phyloP scores from a whole-genome alignment of 2,113 vertebrate genomes.

The Albula glossodonta region DNA sequence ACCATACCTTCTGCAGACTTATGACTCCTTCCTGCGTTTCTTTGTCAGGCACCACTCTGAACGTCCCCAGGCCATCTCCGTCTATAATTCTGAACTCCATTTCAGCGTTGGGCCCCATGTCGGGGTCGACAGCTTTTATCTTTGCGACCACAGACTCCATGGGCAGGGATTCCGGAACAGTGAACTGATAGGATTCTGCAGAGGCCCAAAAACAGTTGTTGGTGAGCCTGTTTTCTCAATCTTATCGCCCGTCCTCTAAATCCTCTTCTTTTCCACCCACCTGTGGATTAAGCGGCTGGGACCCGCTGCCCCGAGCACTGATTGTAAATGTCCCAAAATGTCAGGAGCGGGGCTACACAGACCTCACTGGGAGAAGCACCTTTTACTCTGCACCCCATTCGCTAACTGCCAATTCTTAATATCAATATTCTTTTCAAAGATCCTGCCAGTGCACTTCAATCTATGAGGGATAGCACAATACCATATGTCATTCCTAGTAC shows the following conservation, averaged over 20 bases:
- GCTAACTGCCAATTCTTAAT: not conserved
- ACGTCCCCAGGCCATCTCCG: constrained; percentile 79
- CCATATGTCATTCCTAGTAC: too few relatives aligned
- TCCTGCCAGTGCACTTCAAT: not conserved
- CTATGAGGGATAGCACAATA: not conserved
- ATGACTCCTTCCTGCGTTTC: constrained; percentile 85
- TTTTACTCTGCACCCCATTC: not conserved
- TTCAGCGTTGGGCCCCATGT: constrained; percentile 80
- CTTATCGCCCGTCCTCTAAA: constrained; percentile 40
- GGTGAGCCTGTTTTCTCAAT: constrained; percentile 39
- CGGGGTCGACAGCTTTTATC: constrained; percentile 84
- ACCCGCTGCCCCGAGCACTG: not conserved
- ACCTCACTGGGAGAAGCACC: not conserved
- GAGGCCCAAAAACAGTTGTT: constrained; percentile 50
- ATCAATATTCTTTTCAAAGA: too few relatives aligned
- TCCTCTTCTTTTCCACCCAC: not conserved
- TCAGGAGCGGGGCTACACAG: not conserved
- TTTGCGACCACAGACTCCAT: constrained; percentile 78
- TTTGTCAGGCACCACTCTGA: constrained; percentile 80
- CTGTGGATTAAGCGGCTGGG: not conserved
- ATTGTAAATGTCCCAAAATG: not conserved
- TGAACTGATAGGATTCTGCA: constrained; percentile 83
- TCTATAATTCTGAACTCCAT: constrained; percentile 88
- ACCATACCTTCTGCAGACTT: constrained; percentile 79
- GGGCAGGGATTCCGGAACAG: constrained; percentile 81